A percentile compares a stretch with the other conserved stretches of the same genome.
Evolutionary conservation across 2,113 vertebrate genomes (phyloP).

Genomic region (Chloropsis cyanopogon): DNA sequence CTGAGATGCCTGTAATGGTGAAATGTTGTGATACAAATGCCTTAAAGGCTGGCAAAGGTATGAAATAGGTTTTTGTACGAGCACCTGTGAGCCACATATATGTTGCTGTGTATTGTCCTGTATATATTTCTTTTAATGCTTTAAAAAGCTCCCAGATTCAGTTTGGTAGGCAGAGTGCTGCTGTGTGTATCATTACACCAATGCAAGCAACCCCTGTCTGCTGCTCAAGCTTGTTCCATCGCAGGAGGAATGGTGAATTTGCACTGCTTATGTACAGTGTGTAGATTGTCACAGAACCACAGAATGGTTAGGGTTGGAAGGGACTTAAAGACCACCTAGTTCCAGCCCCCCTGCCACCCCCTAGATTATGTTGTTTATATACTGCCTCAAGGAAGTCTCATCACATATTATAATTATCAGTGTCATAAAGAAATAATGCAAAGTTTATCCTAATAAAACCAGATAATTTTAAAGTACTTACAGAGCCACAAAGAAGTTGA

Average conservation of each 20-base stretch:
- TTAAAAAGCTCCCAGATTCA: neutral
- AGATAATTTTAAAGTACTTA: conserved; percentile 77
- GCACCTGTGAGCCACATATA: neutral
- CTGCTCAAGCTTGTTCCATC: neutral
- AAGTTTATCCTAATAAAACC: neutral
- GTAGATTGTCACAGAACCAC: neutral
- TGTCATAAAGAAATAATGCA: neutral
- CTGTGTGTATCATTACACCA: neutral
- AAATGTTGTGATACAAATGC: neutral
- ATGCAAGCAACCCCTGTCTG: neutral
- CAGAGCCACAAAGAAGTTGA: conserved; percentile 95
- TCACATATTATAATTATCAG: neutral
- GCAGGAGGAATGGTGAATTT: neutral
- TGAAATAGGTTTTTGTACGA: neutral
- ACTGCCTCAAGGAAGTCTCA: neutral
- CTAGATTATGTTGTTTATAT: neutral
- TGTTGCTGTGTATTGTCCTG: neutral
- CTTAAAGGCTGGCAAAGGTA: neutral
- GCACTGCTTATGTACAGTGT: neutral
- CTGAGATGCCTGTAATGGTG: accelerated
- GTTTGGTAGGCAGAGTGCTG: neutral
- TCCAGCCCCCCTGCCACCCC: neutral
- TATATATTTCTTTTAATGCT: neutral
- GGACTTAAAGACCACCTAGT: neutral
- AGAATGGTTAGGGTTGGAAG: neutral